These are phyloP conservation scores for Pollenia griseotomentosa DNA, from an alignment of 2,888 invertebrate species.

Conservation along the genomic window DNA sequence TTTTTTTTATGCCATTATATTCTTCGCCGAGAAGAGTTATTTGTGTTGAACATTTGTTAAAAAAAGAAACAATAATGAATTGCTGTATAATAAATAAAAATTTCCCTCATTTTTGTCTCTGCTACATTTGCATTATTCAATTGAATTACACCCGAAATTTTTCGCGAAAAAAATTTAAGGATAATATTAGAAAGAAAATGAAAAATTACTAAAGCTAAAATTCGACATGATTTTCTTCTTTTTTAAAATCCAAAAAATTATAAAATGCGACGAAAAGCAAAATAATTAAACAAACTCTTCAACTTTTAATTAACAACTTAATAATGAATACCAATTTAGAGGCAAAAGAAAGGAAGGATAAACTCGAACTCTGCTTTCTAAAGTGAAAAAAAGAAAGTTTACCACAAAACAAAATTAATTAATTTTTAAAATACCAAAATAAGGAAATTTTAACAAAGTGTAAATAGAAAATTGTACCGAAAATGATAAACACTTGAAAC, in stretches of 20 bases:
- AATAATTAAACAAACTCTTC: conserved; percentile 25
- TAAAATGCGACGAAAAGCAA: not conserved
- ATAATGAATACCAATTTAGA: conserved; percentile 14
- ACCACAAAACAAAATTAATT: conserved; percentile 28
- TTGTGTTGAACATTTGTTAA: not conserved
- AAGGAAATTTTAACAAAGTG: too few relatives aligned
- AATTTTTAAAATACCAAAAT: not conserved
- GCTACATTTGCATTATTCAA: not conserved
- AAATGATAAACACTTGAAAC: too few relatives aligned
- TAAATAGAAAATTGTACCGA: too few relatives aligned
- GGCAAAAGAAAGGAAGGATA: not conserved
- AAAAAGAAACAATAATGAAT: not conserved
- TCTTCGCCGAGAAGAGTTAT: too few relatives aligned
- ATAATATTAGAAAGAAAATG: not conserved
- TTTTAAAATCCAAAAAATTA: not conserved
- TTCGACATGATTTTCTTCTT: not conserved
- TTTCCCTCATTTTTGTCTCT: not conserved
- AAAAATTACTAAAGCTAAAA: not conserved
- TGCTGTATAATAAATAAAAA: conserved; percentile 2
- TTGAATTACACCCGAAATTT: conserved; percentile 5
- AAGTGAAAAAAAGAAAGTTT: conserved; percentile 3
- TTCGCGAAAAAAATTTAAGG: not conserved
- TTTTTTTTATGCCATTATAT: not conserved
- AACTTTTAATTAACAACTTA: conserved; percentile 53
- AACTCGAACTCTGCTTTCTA: not conserved